These are phyloP conservation scores for Salvelinus fontinalis DNA, from an alignment of 2,113 vertebrate genomes.

Conservation along the genomic window DNA sequence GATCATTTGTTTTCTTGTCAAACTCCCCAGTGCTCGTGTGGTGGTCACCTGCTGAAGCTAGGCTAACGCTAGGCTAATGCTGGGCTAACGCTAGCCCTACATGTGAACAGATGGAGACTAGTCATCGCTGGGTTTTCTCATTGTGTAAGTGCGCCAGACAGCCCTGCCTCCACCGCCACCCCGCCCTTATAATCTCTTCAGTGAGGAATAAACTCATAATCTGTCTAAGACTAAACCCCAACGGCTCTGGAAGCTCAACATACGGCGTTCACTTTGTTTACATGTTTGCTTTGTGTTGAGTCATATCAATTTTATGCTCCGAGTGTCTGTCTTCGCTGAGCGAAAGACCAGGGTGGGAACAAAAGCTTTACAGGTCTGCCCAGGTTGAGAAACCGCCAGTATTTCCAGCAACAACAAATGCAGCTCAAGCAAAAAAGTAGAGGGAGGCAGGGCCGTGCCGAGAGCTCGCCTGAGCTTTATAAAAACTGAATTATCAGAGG, in stretches of 20 bases:
- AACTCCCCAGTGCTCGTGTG: background rate
- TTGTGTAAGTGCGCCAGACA: slow-evolving; percentile 18
- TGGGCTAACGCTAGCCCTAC: background rate
- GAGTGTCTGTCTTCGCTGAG: background rate
- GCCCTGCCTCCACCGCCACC: background rate
- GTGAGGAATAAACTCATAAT: slow-evolving; percentile 22
- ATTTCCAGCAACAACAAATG: background rate
- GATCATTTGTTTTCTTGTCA: background rate
- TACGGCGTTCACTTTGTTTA: background rate
- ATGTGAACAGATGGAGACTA: slow-evolving; percentile 37
- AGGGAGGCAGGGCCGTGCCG: no score
- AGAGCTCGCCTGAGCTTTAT: slow-evolving; percentile 37
- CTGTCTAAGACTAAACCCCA: slow-evolving; percentile 22
- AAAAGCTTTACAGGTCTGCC: slow-evolving; percentile 12
- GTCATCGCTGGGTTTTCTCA: slow-evolving; percentile 20
- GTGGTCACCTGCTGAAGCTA: background rate
- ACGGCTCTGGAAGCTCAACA: slow-evolving; percentile 2
- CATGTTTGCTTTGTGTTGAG: background rate
- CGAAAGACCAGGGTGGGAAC: background rate
- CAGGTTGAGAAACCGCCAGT: slow-evolving; percentile 3
- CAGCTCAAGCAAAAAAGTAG: background rate
- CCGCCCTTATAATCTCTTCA: slow-evolving; percentile 4
- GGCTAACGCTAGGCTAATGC: background rate
- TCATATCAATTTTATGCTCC: background rate
- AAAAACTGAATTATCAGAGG: slow-evolving; percentile 36